These are phyloP conservation scores for Epizoanthus ramosus DNA, from an alignment of 92 coral and sea anemone genomes.

Conservation along the genomic window DNA sequence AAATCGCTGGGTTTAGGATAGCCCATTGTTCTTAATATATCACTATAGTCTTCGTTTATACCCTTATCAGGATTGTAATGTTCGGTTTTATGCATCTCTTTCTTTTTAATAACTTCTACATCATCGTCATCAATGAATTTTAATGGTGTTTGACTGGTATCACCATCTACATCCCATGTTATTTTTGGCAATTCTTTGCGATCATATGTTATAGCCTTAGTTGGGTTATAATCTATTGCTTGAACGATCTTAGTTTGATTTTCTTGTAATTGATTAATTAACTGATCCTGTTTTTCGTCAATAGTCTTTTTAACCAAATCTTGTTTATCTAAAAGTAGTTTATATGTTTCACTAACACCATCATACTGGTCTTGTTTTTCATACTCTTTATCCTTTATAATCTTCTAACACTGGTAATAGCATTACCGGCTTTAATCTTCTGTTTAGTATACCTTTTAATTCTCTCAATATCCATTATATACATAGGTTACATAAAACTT, in stretches of 20 bases:
- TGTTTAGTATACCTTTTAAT: neutral
- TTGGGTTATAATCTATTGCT: neutral
- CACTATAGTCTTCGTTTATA: neutral
- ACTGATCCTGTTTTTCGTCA: neutral
- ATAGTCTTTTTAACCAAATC: neutral
- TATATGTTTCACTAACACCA: too few relatives aligned
- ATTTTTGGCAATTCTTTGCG: neutral
- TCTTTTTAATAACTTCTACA: slow-evolving; percentile 11
- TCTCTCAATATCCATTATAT: slow-evolving; percentile 18
- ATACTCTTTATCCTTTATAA: too few relatives aligned
- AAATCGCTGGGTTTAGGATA: slow-evolving; percentile 1
- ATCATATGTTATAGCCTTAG: neutral
- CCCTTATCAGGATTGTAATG: neutral
- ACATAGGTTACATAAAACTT: neutral
- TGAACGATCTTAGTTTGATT: neutral
- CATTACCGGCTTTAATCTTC: slow-evolving; percentile 2
- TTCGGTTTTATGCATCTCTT: neutral
- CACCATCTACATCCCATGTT: slow-evolving; percentile 1
- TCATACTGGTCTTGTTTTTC: too few relatives aligned
- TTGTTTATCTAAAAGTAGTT: slow-evolving; percentile 24
- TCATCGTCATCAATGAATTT: slow-evolving; percentile 3
- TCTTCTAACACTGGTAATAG: neutral
- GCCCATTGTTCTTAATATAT: neutral
- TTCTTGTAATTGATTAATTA: neutral
- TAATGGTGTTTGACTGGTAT: neutral